Conservation (phyloP, 2,888 invertebrate species). For the Hemithea aestivaria region DNA sequence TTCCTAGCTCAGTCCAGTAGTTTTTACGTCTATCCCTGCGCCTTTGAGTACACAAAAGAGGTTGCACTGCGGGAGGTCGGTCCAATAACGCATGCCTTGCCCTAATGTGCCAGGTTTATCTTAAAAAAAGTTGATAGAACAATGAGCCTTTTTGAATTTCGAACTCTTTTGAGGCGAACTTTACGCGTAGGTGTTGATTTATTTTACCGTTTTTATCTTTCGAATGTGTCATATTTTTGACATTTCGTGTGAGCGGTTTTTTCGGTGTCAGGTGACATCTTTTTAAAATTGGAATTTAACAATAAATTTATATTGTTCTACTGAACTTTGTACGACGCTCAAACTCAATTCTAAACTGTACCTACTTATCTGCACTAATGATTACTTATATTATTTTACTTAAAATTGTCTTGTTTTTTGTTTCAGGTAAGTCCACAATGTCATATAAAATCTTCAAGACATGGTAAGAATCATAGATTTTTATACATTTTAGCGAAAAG, state of each 20-base stretch:
- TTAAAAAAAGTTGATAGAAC: slow-evolving; percentile 42
- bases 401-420: not conserved
- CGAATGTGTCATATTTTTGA: slow-evolving; percentile 22
- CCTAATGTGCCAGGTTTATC: slow-evolving; percentile 40
- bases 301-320: not conserved
- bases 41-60: slow-evolving; percentile 23
- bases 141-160: slow-evolving; percentile 38
- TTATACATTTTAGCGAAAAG: no score
- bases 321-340: slow-evolving; percentile 2
- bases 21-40: no score
- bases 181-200: slow-evolving; percentile 34
- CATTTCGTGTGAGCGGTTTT: slow-evolving; percentile 1
- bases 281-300: not conserved
- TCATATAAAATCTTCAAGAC: no score
- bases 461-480: no score
- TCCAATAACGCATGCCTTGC: slow-evolving; percentile 29
- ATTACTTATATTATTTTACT: no score
- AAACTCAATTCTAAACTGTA: no score
- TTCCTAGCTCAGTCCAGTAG: no score
- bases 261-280: slow-evolving; percentile 14
- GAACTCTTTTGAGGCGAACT: slow-evolving; percentile 21
- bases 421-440: slow-evolving; percentile 7
- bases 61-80: slow-evolving; percentile 30
- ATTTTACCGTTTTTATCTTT: slow-evolving; percentile 26
- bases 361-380: no score